Percentiles rank a stretch among this genome's conserved stretches.
Evolutionary conservation across 1,140 invertebrate species (phyloP).

Genomic region (Hylaeus volcanicus): DNA sequence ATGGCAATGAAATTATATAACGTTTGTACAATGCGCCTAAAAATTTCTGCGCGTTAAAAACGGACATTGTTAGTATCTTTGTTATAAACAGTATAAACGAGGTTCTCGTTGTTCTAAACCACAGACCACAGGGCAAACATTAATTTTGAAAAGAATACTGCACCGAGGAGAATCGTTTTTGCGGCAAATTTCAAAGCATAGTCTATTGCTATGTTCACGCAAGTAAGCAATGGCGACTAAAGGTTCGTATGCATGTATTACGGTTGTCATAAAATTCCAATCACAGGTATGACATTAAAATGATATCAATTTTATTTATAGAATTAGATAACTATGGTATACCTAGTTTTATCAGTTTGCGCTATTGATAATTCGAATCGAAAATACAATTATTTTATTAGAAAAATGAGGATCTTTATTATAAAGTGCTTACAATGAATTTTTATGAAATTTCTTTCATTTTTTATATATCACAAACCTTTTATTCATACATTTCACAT

Average conservation of each 20-base stretch:
- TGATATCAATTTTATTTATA: too few species aligned
- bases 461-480: background rate
- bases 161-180: slow-evolving; percentile 13
- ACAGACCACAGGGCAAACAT: slow-evolving; percentile 21
- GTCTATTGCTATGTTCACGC: slow-evolving; percentile 11
- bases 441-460: background rate
- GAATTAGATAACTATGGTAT: too few species aligned
- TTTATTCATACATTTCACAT: background rate
- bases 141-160: slow-evolving; percentile 23
- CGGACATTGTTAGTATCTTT: slow-evolving; percentile 66
- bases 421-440: background rate
- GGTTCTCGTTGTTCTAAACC: background rate
- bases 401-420: background rate
- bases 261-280: too few species aligned
- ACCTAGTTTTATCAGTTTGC: too few species aligned
- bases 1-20: slow-evolving; percentile 68
- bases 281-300: too few species aligned
- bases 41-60: slow-evolving; percentile 67
- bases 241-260: too few species aligned
- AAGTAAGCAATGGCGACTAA: background rate
- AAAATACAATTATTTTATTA: too few species aligned
- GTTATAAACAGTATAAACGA: slow-evolving; percentile 49
- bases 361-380: too few species aligned
- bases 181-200: slow-evolving; percentile 39
- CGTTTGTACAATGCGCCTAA: slow-evolving; percentile 68